Conservation (phyloP, 2,113 vertebrate genomes). For the Geothlypis trichas region DNA sequence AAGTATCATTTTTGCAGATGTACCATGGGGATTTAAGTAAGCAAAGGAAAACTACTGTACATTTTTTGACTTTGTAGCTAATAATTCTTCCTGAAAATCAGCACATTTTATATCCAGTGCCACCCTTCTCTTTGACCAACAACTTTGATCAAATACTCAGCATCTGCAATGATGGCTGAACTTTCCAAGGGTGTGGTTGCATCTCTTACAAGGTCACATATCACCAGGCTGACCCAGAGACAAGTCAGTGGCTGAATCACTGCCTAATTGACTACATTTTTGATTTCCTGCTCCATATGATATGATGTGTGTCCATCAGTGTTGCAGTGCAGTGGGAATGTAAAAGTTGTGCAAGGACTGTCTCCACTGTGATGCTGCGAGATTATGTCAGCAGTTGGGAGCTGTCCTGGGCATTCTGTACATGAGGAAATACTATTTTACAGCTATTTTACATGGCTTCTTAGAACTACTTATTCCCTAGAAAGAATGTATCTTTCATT, state of each 20-base stretch:
- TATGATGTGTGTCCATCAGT: background rate
- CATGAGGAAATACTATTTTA: background rate
- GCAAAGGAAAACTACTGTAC: background rate
- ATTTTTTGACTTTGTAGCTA: background rate
- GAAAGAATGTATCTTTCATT: background rate
- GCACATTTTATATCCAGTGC: background rate
- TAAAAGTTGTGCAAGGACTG: background rate
- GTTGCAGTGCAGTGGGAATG: background rate
- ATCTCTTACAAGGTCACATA: background rate
- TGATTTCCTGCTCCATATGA: background rate
- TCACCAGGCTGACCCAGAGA: background rate
- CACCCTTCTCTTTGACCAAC: background rate
- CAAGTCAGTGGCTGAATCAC: background rate
- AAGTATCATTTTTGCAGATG: background rate
- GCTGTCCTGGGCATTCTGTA: background rate
- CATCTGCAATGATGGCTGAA: background rate
- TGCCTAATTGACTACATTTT: background rate
- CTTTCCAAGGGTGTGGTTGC: background rate
- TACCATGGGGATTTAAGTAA: background rate
- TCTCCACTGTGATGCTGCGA: background rate
- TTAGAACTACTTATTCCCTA: background rate
- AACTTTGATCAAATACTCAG: background rate
- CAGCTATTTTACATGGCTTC: background rate
- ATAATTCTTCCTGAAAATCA: background rate
- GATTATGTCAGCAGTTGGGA: background rate